Evolutionary conservation across 2,797 vertebrate species (phyloP).

Genomic region (Liparis tanakae): DNA sequence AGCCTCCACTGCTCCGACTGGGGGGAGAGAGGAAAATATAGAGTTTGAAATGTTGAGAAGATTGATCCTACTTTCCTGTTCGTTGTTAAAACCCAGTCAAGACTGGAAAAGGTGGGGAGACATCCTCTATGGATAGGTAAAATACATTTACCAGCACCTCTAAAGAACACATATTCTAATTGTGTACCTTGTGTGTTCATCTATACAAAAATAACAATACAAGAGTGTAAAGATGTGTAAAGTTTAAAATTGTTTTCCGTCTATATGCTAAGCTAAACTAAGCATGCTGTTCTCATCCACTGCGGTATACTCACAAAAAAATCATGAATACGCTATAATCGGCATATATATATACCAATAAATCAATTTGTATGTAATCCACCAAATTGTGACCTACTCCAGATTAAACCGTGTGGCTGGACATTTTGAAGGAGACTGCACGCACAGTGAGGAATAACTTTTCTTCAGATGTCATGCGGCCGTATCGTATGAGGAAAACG

Average conservation of each 20-base stretch:
- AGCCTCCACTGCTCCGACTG: constrained; percentile 13
- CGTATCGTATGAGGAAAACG: background rate
- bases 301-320: background rate
- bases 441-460: background rate
- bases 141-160: background rate
- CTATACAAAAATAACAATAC: background rate
- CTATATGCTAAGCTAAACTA: background rate
- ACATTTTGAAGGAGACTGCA: background rate
- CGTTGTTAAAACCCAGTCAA: background rate
- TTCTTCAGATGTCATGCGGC: background rate
- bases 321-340: background rate
- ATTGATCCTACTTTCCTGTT: background rate
- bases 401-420: background rate
- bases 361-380: background rate
- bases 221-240: constrained; percentile 6
- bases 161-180: background rate
- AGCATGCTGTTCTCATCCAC: background rate
- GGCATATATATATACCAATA: background rate
- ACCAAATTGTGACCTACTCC: background rate
- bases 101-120: background rate
- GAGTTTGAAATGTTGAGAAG: background rate
- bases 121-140: background rate
- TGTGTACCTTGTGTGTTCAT: background rate
- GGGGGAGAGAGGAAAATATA: constrained; percentile 1
- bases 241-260: no score